These are phyloP conservation scores for Sinocyclocheilus anshuiensis DNA, from an alignment of 2,113 vertebrate genomes.

Conservation along the genomic window DNA sequence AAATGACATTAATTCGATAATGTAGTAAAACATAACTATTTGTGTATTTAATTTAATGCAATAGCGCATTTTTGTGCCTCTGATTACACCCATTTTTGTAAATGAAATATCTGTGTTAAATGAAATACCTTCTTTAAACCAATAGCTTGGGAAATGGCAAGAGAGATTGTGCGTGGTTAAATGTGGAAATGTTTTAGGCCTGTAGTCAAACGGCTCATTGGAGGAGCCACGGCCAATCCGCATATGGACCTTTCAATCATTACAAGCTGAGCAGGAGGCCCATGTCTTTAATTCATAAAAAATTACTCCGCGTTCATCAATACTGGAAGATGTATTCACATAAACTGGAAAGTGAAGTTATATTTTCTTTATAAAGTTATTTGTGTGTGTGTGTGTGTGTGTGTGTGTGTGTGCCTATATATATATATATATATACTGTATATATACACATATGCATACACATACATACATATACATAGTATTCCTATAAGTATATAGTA, in stretches of 20 bases:
- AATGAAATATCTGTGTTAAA: background rate
- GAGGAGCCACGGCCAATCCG: constrained; percentile 41
- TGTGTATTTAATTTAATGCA: background rate
- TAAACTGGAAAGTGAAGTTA: background rate
- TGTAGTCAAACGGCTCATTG: constrained; percentile 45
- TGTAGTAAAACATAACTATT: background rate
- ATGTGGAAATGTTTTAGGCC: constrained; percentile 46
- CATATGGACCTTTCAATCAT: constrained; percentile 41
- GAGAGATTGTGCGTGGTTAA: background rate
- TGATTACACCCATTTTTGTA: too few species aligned
- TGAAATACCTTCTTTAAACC: background rate
- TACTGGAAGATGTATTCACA: background rate
- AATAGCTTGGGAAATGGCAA: background rate
- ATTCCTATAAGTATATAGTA: background rate
- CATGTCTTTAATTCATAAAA: background rate
- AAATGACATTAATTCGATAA: background rate
- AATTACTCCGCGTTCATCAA: background rate
- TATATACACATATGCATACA: background rate
- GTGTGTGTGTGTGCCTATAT: too few species aligned
- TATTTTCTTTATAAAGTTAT: too few species aligned
- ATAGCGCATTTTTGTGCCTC: background rate
- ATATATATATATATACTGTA: background rate
- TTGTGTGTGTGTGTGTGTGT: too few species aligned
- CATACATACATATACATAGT: background rate
- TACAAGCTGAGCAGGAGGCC: constrained; percentile 5